Base-by-base conservation (phyloP, 2,113 vertebrate genomes). In the Trogon melanurus region DNA sequence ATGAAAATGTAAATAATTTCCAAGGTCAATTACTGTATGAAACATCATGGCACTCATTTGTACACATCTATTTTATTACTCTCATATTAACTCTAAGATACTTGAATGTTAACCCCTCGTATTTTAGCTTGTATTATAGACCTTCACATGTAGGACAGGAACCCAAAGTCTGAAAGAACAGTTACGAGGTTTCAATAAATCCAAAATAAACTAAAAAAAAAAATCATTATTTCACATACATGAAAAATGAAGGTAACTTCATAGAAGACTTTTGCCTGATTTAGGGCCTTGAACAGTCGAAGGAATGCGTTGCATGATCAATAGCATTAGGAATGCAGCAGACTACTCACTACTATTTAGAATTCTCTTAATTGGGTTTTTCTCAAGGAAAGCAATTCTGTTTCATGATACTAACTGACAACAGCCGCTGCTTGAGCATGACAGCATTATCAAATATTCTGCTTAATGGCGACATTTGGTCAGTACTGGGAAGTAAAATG, bases 311-410 rank as follows among this genome's bases (percentile, higher is more conserved):
- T 71, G 69, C 22, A 22, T 16, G 53, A 90, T 92, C 85, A 84
- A 47, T 27, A 56, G 61, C 38, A 54, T 25, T 45, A 78, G 91
- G 34, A 79, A n/a, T 6, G 2, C 45, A 69, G 72, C 69, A 94
- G 38, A 61, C 60, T 29, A 2, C 44, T 74, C 60, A 6, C 38
- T 71, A 60, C 23, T 90, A 48, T n/a, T 74, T 79, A 74, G 44
- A 67, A 58, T 65, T 90, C 61, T 71, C 53, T 91, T 92, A 84
- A 84, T 45, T 95, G 53, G 38, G 29, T 60, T 86, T 90, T 88
- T 72, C 70, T 92, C 69, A 81, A 92, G 69, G 69, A 86, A 74
- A 78, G 51, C 56, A 65, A 51, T 57, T 80, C 66, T 86, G 57
- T 72, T 89, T 79, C 72, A 84, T 57, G 61, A 45, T 20, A 19